Evolutionary conservation across 2,888 invertebrate species (phyloP).

Genomic region (Phrixothrix hirtus): DNA sequence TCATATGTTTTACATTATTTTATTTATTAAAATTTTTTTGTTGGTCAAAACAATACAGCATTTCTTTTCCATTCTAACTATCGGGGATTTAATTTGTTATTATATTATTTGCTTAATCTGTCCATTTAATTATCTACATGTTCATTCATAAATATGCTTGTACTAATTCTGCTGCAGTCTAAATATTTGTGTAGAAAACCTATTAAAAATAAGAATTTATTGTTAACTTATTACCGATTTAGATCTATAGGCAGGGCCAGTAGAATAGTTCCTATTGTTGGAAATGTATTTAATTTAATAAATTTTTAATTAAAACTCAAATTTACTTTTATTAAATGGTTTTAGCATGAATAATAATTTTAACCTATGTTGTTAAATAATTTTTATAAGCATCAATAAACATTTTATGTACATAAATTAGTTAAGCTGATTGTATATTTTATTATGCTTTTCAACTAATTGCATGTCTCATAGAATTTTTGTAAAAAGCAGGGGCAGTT

Average conservation of each 20-base stretch:
- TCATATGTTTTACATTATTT: slow-evolving; percentile 6
- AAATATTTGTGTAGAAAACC: too few relatives aligned
- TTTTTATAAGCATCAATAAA: neutral
- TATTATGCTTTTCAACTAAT: neutral
- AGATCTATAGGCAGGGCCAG: slow-evolving; percentile 7
- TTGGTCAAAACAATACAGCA: too few relatives aligned
- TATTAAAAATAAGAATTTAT: too few relatives aligned
- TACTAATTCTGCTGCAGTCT: neutral
- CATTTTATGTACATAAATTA: neutral
- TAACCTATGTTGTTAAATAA: neutral
- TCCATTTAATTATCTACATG: too few relatives aligned
- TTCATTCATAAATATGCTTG: neutral
- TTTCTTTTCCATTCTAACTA: too few relatives aligned
- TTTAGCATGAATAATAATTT: neutral
- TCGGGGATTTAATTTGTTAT: too few relatives aligned
- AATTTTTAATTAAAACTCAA: slow-evolving; percentile 7
- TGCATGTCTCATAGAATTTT: too few relatives aligned
- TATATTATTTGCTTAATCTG: too few relatives aligned
- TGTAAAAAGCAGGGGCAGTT: too few relatives aligned
- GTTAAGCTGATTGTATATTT: neutral
- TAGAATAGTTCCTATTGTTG: slow-evolving; percentile 20
- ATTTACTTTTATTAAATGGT: neutral
- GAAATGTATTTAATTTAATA: slow-evolving; percentile 18
- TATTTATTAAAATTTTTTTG: too few relatives aligned
- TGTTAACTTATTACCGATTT: neutral